Percentiles rank a stretch among this genome's conserved stretches.
phyloP scores from a whole-genome alignment of 1,140 invertebrate species.

The Diploscapter pachys region DNA sequence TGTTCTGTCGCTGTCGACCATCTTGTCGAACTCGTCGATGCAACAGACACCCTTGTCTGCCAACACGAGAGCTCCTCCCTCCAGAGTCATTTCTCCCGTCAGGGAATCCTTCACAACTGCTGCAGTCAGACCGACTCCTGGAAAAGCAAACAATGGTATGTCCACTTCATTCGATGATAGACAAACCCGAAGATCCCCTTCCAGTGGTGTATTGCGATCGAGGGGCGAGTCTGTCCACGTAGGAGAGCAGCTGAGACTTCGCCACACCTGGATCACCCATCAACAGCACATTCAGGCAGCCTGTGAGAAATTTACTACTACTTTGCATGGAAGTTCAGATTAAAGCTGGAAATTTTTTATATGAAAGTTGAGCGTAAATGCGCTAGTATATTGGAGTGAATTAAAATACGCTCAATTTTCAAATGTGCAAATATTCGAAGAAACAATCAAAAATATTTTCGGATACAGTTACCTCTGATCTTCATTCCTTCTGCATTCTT shows the following conservation, averaged over 20 bases:
- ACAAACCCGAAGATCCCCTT: constrained; percentile 66
- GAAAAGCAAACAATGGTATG: constrained; percentile 64
- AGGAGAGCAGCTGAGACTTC: constrained; percentile 91
- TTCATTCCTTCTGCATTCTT: constrained; percentile 74
- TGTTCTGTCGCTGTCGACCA: constrained; percentile 90
- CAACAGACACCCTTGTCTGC: constrained; percentile 96
- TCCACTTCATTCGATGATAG: background rate
- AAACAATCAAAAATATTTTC: constrained; percentile 3
- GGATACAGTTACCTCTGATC: constrained; percentile 66
- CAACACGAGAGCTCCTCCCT: constrained; percentile 94
- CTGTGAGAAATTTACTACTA: constrained; percentile 58
- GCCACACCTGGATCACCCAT: constrained; percentile 99
- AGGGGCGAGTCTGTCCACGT: constrained; percentile 86
- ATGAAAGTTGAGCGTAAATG: too few relatives aligned
- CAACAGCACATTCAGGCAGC: constrained; percentile 94
- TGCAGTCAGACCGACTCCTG: constrained; percentile 88
- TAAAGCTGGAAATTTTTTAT: too few relatives aligned
- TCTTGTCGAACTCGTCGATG: constrained; percentile 99
- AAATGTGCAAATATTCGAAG: background rate
- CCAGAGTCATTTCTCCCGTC: constrained; percentile 92
- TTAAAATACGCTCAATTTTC: too few relatives aligned
- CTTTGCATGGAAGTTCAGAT: too few relatives aligned
- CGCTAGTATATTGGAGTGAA: too few relatives aligned
- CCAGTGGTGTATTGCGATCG: constrained; percentile 95
- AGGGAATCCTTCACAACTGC: constrained; percentile 95